These are phyloP conservation scores for Dissostichus mawsoni DNA, from an alignment of 2,113 vertebrate species.

Conservation along the genomic window DNA sequence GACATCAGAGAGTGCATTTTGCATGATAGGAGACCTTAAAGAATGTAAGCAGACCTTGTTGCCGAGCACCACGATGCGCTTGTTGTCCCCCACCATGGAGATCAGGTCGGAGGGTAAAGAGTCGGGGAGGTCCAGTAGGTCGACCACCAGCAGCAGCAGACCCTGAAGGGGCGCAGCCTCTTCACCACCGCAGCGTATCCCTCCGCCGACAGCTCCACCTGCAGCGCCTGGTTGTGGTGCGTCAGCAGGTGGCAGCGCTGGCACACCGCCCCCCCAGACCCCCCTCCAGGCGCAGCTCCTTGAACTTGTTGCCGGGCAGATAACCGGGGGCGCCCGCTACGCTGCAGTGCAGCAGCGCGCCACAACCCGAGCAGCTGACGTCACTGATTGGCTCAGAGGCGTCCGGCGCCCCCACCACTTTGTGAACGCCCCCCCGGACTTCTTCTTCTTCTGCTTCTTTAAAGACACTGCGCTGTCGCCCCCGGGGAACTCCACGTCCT, in stretches of 20 bases:
- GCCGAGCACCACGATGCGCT: constrained; percentile 87
- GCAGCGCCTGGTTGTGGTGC: constrained; percentile 84
- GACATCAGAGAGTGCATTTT: too few relatives aligned
- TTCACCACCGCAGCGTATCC: constrained; percentile 83
- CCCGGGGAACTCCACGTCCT: constrained; percentile 72
- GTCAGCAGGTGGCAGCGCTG: constrained; percentile 90
- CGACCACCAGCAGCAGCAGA: constrained; percentile 89
- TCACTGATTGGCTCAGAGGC: constrained; percentile 73
- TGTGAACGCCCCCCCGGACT: constrained; percentile 36
- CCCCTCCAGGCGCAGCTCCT: constrained; percentile 56
- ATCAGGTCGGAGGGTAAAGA: constrained; percentile 83
- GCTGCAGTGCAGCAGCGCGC: constrained; percentile 88
- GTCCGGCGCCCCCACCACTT: constrained; percentile 77
- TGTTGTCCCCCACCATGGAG: constrained; percentile 81
- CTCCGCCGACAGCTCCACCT: constrained; percentile 79
- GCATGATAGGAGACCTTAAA: too few relatives aligned
- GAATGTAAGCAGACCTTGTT: constrained; percentile 83
- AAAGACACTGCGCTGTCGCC: constrained; percentile 14
- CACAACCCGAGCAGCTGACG: constrained; percentile 88
- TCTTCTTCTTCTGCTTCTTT: constrained; percentile 57
- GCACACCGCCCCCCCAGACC: constrained; percentile 78
- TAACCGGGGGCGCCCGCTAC: constrained; percentile 82
- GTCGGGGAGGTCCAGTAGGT: constrained; percentile 90
- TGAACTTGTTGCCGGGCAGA: constrained; percentile 88
- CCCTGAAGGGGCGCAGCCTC: constrained; percentile 68